Base-by-base conservation (phyloP, 1,140 invertebrate species). In the Linepithema humile region DNA sequence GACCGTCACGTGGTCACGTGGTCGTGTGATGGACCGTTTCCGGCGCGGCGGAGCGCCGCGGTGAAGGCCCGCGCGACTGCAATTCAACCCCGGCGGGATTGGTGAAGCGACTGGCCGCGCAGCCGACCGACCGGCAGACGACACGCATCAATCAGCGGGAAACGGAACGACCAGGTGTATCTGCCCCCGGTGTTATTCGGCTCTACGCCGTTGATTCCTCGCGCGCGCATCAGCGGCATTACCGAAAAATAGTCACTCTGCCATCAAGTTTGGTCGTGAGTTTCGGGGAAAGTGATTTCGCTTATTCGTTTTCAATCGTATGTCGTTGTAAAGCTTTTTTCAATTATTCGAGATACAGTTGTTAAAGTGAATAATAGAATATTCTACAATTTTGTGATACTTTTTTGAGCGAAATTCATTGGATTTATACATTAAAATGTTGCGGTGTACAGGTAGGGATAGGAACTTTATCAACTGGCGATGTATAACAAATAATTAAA, bases 21-120 rank as follows among this genome's bases (percentile, higher is more conserved):
- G 91, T 93, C 89, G 90, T 87, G 93, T 94, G 94, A 94, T 94
- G 93, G 92, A 94, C 92, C 90, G 93, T 91, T 94, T 94, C 93
- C 93, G 93, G 92, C 92, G 90, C 93, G 92, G 91, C 91, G 88
- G 89, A 85, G 84, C 83, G 69, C 87, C 88, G 89, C 91, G 87
- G 85, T 40, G 73, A 69, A 85, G 82, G 75, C 80, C 88, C 90
- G 91, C 92, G 90, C 92, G 90, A 84, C 84, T 87, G 85, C 89
- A 90, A n/a, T 91, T 91, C 90, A 91, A 83, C 87, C 78, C 85
- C 67, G 83, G 43, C 65, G 45, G 67, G 78, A 82, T 45, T 50
- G 35, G 64, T 55, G 62, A 62, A 62, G 55, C 62, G 83, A 82
- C 80, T 80, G 87, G 82, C 82, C 72, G 82, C 83, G 85, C 86